Conservation (phyloP, 2,113 vertebrate species). For the Coregonus clupeaformis region DNA sequence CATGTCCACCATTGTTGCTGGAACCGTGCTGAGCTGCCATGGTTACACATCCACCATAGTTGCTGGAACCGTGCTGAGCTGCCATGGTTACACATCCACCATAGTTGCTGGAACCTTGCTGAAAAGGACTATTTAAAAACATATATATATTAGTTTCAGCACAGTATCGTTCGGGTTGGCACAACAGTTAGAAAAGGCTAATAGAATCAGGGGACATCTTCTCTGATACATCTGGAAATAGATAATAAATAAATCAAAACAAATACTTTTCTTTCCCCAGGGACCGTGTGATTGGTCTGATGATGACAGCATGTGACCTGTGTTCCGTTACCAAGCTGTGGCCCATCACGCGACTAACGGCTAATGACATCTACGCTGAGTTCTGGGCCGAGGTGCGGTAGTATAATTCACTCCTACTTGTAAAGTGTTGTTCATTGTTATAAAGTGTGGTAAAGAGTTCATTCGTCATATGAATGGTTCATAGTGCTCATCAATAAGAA, state of each 20-base stretch:
- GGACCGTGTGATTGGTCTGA: constrained; percentile 94
- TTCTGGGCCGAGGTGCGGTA: constrained; percentile 95
- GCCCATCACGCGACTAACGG: constrained; percentile 89
- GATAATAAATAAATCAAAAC: neutral
- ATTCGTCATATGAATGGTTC: neutral
- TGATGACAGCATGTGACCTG: constrained; percentile 99
- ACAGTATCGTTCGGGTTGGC: too few relatives aligned
- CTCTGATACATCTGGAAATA: too few relatives aligned
- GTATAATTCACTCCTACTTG: neutral
- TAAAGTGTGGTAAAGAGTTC: neutral
- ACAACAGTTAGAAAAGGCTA: too few relatives aligned
- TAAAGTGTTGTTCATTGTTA: too few relatives aligned
- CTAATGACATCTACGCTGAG: constrained; percentile 96
- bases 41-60: too few relatives aligned
- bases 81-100: too few relatives aligned
- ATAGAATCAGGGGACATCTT: too few relatives aligned
- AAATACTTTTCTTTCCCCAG: constrained; percentile 72
- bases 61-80: too few relatives aligned
- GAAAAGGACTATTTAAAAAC: too few relatives aligned
- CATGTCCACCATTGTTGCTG: too few relatives aligned
- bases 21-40: too few relatives aligned
- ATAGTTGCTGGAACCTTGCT: neutral
- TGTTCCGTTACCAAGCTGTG: constrained; percentile 98
- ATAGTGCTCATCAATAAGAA: neutral
- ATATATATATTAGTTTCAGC: too few relatives aligned